Base-by-base conservation (phyloP, 2,113 vertebrate species). In the Micronisus gabar region DNA sequence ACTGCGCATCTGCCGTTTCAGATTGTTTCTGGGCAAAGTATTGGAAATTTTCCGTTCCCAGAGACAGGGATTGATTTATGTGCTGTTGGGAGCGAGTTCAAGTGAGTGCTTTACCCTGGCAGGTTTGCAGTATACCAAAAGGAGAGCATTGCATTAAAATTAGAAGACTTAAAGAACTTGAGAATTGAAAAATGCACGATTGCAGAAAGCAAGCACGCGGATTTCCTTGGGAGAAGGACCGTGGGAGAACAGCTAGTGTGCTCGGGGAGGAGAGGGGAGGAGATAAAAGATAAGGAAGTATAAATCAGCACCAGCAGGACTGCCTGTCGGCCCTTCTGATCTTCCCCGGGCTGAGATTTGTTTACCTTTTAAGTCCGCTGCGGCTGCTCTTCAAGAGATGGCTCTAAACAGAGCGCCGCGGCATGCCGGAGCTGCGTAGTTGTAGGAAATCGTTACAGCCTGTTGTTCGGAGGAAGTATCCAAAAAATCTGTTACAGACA, bases 201-300 rank as follows among this genome's bases (percentile, higher is more conserved):
- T 68, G 78, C 41, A 71, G 71, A 74, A 85, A 65, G 75, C 47
- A 36, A 83, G 59, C 45, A 10, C 15, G 5, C 0, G 0, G 16
- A 34, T 91, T 95, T 93, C 38, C 86, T 40, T 76, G 71, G 36
- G 81, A 95, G 91, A 91, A 76, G 63, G 38, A 90, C 81, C 56
- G 89, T 96, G 95, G 96, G 96, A 97, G 95, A 96, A 10, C 70
- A 89, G 59, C 71, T 72, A 72, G 53, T 5, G 26, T 93, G 53
- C 78, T 80, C 0, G 0, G 71, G 86, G 78, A 82, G 53, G 81
- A 88, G 86, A 94, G 58, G 41, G 53, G 52, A 92, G 81, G 81
- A 94, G 91, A 95, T 94, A 93, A 95, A 94, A 95, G 96, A 96
- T 96, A 97, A 97, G 94, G 87, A 68, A 66, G 38, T 62, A 90